A percentile compares a stretch with the other conserved stretches of the same genome.
Conservation (phyloP, 2,113 vertebrate species). For the Atractosteus spatula region DNA sequence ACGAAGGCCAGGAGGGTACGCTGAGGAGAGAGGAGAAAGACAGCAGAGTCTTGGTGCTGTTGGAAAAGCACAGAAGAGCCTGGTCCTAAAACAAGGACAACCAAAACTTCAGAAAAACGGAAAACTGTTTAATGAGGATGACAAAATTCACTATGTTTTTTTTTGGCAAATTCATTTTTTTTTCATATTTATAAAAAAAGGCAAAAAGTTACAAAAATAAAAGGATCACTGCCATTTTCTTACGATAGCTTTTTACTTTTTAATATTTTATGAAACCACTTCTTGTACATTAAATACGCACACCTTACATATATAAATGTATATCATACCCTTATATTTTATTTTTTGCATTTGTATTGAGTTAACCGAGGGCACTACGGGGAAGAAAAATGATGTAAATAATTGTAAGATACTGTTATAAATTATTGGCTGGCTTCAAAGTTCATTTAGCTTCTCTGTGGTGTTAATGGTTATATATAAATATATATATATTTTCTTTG, state of each 20-base stretch:
- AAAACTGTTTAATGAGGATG: slow-evolving; percentile 43
- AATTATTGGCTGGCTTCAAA: slow-evolving; percentile 78
- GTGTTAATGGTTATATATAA: slow-evolving; percentile 60
- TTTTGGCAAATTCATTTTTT: slow-evolving; percentile 30
- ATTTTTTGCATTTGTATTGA: slow-evolving; percentile 60
- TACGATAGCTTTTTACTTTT: slow-evolving; percentile 85
- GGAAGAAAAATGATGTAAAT: slow-evolving; percentile 65
- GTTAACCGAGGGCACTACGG: slow-evolving; percentile 53
- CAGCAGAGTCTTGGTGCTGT: neutral
- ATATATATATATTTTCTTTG: slow-evolving; percentile 39
- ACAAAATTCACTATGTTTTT: slow-evolving; percentile 4
- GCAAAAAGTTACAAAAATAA: slow-evolving; percentile 66
- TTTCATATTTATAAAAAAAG: slow-evolving; percentile 73
- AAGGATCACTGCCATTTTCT: slow-evolving; percentile 89
- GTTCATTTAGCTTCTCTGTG: slow-evolving; percentile 67
- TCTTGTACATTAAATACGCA: slow-evolving; percentile 73
- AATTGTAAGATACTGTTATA: slow-evolving; percentile 74
- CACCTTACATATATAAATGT: slow-evolving; percentile 42
- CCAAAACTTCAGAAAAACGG: slow-evolving; percentile 54
- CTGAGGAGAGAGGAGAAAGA: neutral
- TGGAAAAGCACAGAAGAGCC: slow-evolving; percentile 9
- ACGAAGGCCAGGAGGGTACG: neutral
- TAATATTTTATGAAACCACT: slow-evolving; percentile 76
- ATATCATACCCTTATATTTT: slow-evolving; percentile 57
- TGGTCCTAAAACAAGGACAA: slow-evolving; percentile 34